Percentiles rank a stretch among this genome's conserved stretches.
Conservation (phyloP, 1,140 invertebrate genomes). For the Hirudo medicinalis region DNA sequence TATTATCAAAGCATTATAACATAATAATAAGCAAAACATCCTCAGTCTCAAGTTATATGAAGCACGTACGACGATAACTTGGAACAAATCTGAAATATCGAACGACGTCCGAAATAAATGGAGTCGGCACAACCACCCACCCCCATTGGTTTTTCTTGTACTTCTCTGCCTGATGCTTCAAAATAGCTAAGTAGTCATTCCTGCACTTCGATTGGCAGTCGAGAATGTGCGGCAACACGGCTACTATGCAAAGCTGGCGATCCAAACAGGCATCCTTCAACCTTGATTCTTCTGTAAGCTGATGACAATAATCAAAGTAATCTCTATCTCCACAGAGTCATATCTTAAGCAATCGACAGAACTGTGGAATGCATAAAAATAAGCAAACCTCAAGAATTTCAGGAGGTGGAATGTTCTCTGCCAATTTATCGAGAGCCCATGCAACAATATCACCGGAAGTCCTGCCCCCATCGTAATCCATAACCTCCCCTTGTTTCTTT, state of each 20-base stretch:
- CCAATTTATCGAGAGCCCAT: slow-evolving; percentile 72
- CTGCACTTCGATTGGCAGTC: slow-evolving; percentile 91
- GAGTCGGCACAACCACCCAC: slow-evolving; percentile 44
- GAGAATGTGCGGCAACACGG: slow-evolving; percentile 86
- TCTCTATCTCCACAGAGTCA: neutral
- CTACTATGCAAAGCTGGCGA: slow-evolving; percentile 78
- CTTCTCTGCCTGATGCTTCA: slow-evolving; percentile 69
- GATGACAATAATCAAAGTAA: slow-evolving; percentile 17
- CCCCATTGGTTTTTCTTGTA: slow-evolving; percentile 94
- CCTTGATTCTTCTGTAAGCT: slow-evolving; percentile 46
- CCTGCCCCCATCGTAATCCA: slow-evolving; percentile 67
- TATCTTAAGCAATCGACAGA: neutral
- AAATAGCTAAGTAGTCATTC: slow-evolving; percentile 66
- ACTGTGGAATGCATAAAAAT: neutral
- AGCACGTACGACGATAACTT: no score
- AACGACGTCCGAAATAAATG: neutral
- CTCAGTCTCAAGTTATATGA: no score
- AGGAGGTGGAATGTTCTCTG: slow-evolving; percentile 73
- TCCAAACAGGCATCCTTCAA: slow-evolving; percentile 66
- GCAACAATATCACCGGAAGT: slow-evolving; percentile 74
- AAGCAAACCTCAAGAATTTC: slow-evolving; percentile 61
- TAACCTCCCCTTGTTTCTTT: slow-evolving; percentile 61
- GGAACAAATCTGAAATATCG: neutral
- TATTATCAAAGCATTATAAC: neutral
- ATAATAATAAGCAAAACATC: no score